Base-by-base conservation (phyloP, 1,140 invertebrate species). In the Papilio polyxenes region DNA sequence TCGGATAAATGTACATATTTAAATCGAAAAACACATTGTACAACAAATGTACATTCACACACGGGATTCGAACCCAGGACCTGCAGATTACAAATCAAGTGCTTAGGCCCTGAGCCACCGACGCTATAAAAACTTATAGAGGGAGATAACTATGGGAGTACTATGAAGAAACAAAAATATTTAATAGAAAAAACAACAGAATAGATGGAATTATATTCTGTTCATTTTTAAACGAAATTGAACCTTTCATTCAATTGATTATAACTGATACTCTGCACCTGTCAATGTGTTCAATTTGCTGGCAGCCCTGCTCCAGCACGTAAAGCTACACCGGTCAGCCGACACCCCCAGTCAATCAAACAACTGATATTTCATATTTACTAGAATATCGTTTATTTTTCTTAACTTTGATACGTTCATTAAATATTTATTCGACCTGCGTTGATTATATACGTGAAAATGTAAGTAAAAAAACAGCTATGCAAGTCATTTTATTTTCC, bases 331-430 rank as follows among this genome's bases (percentile, higher is more conserved):
- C 75, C 74, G 44, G 75, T 15, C 48, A 77, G 23, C 23, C 49
- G 75, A 77, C 20, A 77, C 49, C 49, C 17, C 44, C 4, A 23
- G 20, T 44, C 40, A n/a, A 44, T 49, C 15, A 10, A 49, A 44
- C 17, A 75, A 11, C 65, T 37, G 31, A 72, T 72, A 72, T 72
- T 72, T 72, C 37, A 72, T 72, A 72, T 72, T 72, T 4, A 37
- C 65, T 40, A 31, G 65, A 40, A 37, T 15, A 37, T 40, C 31
- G 11, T 72, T 37, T 72, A 5, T 59, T 59, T n/a, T 20, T 59
- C 15, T 56, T 31, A 31, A 44, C 40, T 44, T 44, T 44, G 7
- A 44, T 3, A 44, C 40, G 7, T 44, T 44, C 40, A 44, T 4
- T 44, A 44, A 44, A 44, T 1, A 44, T 44, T 44, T 6, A 44